phyloP scores from a whole-genome alignment of 2,113 vertebrate species.

The Cryptoleucopteryx plumbea region DNA sequence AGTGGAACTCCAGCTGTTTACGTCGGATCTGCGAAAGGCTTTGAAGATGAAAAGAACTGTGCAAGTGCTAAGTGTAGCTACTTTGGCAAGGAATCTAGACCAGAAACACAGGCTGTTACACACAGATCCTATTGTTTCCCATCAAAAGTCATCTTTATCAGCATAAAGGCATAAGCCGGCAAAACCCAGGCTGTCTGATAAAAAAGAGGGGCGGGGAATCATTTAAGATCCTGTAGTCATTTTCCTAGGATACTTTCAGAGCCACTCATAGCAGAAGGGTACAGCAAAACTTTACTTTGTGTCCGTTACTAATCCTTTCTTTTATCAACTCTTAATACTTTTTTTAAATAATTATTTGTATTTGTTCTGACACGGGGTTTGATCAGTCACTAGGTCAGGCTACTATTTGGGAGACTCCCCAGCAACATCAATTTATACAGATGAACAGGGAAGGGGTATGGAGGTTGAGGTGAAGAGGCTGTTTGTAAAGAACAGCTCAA shows the following conservation, averaged over 20 bases:
- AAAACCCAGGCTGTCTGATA: neutral
- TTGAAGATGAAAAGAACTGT: conserved; percentile 57
- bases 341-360: neutral
- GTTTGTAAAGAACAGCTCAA: neutral
- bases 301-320: neutral
- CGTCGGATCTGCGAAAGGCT: neutral
- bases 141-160: conserved; percentile 2
- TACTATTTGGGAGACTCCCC: neutral
- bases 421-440: neutral
- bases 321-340: neutral
- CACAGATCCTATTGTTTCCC: conserved; percentile 26
- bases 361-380: neutral
- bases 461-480: neutral
- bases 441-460: neutral
- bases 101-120: neutral
- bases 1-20: conserved; percentile 10
- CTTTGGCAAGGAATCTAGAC: conserved; percentile 22
- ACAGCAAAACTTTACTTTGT: neutral
- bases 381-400: neutral
- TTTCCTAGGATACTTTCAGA: neutral
- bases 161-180: neutral
- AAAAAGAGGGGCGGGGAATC: neutral
- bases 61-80: conserved; percentile 29
- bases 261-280: neutral
- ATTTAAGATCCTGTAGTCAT: neutral